phyloP scores from a whole-genome alignment of 2,113 vertebrate genomes.

The Myotis lucifugus region DNA sequence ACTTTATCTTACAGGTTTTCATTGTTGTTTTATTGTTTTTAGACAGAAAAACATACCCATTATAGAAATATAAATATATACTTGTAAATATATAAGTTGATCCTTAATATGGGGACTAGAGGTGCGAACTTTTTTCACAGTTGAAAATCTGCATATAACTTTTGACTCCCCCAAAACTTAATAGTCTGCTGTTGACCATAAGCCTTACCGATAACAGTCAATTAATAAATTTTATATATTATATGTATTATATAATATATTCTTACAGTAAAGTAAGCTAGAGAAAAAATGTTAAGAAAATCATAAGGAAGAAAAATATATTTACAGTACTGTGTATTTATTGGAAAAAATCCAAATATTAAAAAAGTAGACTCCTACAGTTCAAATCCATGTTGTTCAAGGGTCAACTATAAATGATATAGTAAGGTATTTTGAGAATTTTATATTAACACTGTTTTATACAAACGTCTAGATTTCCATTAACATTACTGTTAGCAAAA shows the following conservation, averaged over 20 bases:
- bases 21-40: not conserved
- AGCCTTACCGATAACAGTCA: not conserved
- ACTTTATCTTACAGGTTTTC: not conserved
- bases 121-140: not conserved
- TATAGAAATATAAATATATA: not conserved
- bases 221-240: not conserved
- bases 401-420: not conserved
- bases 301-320: not conserved
- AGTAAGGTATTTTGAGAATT: slow-evolving; percentile 10
- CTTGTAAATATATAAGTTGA: not conserved
- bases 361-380: not conserved
- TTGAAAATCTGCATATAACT: not conserved
- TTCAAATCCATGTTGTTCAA: not conserved
- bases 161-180: not conserved
- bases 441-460: not conserved
- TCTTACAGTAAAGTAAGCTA: not conserved
- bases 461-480: not conserved
- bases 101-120: not conserved
- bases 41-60: not conserved
- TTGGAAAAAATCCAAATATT: not conserved
- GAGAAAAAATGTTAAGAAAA: not conserved
- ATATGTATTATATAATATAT: not conserved
- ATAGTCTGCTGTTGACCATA: not conserved
- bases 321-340: not conserved
- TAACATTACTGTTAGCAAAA: slow-evolving; percentile 32